Conservation (phyloP, 2,113 vertebrate genomes). For the Corapipo altera region DNA sequence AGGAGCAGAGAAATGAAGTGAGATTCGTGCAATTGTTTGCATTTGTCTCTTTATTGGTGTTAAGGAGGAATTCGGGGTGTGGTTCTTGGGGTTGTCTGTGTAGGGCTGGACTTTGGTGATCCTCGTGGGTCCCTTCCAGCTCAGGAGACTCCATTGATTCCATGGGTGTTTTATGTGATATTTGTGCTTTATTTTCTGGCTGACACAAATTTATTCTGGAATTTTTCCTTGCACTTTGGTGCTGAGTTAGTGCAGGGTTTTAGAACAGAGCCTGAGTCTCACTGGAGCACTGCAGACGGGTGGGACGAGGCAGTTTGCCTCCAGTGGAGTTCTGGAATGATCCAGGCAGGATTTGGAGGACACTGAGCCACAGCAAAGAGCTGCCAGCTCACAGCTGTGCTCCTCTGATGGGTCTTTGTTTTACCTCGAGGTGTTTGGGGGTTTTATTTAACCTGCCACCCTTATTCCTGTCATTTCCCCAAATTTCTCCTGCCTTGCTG, state of each 20-base stretch:
- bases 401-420: neutral
- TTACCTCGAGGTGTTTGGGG: neutral
- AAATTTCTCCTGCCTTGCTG: neutral
- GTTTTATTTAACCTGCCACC: neutral
- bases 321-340: neutral
- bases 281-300: neutral
- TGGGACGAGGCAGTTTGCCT: neutral
- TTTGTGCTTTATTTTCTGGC: neutral
- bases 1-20: neutral
- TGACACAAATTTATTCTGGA: neutral
- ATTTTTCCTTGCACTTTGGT: neutral
- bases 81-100: neutral
- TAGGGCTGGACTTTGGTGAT: neutral
- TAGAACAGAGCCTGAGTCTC: neutral
- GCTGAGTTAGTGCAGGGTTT: neutral
- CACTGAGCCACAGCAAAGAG: neutral
- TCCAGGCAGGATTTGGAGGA: neutral
- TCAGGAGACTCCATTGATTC: accelerated
- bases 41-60: neutral
- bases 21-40: accelerated
- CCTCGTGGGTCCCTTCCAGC: neutral
- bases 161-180: accelerated
- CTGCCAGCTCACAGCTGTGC: neutral
- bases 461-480: neutral
- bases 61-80: too few relatives aligned